Percentiles rank a stretch among this genome's conserved stretches.
phyloP scores from a whole-genome alignment of 2,888 invertebrate species.

The Temnothorax ravouxi region DNA sequence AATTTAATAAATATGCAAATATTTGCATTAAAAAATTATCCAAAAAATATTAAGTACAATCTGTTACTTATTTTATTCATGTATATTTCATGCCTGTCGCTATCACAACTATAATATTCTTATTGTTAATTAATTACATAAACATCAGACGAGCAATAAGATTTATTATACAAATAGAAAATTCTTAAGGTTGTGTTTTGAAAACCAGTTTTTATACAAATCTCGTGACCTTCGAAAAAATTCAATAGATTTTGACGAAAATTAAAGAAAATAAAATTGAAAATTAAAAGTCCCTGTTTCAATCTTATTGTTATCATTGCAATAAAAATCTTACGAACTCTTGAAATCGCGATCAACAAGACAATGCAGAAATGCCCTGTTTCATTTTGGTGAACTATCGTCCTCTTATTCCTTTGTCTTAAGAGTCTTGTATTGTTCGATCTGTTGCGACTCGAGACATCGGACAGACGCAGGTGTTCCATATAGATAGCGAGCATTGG shows the following conservation, averaged over 20 bases:
- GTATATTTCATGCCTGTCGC: background rate
- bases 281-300: background rate
- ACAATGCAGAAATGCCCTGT: slow-evolving; percentile 43
- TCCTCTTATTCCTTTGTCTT: slow-evolving; percentile 33
- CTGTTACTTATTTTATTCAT: background rate
- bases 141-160: background rate
- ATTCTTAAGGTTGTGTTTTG: background rate
- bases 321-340: slow-evolving; percentile 7
- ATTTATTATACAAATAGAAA: background rate
- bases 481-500: slow-evolving; percentile 85
- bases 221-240: background rate
- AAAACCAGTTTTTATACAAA: background rate
- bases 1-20: too few species aligned
- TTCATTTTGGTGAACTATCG: slow-evolving; percentile 28
- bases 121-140: background rate
- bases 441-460: slow-evolving; percentile 65
- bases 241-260: background rate
- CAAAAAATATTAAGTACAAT: background rate
- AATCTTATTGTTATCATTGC: background rate
- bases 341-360: background rate
- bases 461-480: slow-evolving; percentile 83
- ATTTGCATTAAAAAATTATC: background rate
- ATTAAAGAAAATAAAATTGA: background rate
- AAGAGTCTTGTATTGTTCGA: slow-evolving; percentile 59
- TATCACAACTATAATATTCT: background rate